Base-by-base conservation (phyloP, 2,888 invertebrate species). In the Chrysolina haemoptera region DNA sequence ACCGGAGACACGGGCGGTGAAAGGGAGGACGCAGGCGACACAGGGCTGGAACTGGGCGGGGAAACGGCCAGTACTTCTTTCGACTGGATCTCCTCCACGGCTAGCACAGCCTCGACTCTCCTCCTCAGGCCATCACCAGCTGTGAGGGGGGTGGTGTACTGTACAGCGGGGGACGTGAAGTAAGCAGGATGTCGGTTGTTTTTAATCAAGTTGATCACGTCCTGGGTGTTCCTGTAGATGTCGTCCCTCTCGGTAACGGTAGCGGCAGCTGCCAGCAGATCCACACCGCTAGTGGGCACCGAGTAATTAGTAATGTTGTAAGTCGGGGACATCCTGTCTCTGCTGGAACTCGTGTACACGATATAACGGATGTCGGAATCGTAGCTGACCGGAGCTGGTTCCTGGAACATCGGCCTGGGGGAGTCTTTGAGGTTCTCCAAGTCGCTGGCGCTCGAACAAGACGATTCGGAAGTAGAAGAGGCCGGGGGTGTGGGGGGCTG, bases 31-130 rank as follows among this genome's bases (percentile, higher is more conserved):
- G 85, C 86, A 9, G 90, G 90, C 71, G 90, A 89, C 1, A 90
- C 90, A 0, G 91, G 90, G 81, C 91, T 91, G 68, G 90, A 90
- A 78, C 90, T 90, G 5, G 92, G 91, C 1, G 94, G 92, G 9
- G 91, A 91, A 3, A 90, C 82, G 18, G 89, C 87, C 1, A 88
- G 88, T 68, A 89, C 89, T 55, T 90, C 90, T 48, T 90, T 90
- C 0, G 88, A 89, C 59, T 78, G 89, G 40, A 90, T 87, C 3
- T 90, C 90, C 9, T 90, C 90, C 0, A 89, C 89, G 10, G 91
- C 91, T 46, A 92, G 85, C 0, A 91, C 92, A 0, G 92, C 93
- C 84, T 93, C 93, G 2, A 93, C 92, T 68, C 91, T 89, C 64
- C 90, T 88, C 43, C 92, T 89, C 12, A 92, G 90, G 62, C 90